phyloP scores from a whole-genome alignment of 2,113 vertebrate genomes.

The Geococcyx californianus region DNA sequence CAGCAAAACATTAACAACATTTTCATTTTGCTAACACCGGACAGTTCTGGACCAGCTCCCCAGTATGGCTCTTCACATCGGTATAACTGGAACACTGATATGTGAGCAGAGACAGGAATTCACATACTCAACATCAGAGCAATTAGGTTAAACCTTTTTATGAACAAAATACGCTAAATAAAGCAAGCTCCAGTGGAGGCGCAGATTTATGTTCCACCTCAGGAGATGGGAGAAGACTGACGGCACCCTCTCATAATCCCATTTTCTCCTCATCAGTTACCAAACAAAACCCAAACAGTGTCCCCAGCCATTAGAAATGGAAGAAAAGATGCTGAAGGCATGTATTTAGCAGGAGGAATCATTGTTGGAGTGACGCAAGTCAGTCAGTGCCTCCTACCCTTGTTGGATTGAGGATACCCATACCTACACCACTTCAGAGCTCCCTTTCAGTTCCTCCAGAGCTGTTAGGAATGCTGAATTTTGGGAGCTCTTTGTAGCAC shows the following conservation, averaged over 20 bases:
- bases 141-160: not conserved
- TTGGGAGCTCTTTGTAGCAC: not conserved
- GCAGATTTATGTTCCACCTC: not conserved
- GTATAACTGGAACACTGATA: not conserved
- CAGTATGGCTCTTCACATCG: too few species aligned
- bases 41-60: too few species aligned
- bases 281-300: not conserved
- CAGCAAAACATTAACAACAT: not conserved
- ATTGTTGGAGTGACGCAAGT: not conserved
- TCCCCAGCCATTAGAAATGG: not conserved
- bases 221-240: not conserved
- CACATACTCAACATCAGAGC: not conserved
- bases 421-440: not conserved
- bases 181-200: not conserved
- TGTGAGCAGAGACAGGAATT: not conserved
- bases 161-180: not conserved
- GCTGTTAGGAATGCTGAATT: not conserved
- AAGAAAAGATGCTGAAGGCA: not conserved
- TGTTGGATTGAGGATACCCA: not conserved
- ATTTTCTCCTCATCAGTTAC: not conserved
- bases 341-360: not conserved
- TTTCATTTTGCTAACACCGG: not conserved
- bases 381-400: not conserved
- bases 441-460: too few species aligned
- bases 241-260: not conserved